Evolutionary conservation across 2,888 invertebrate species (phyloP).

Genomic region (Apamea anceps): DNA sequence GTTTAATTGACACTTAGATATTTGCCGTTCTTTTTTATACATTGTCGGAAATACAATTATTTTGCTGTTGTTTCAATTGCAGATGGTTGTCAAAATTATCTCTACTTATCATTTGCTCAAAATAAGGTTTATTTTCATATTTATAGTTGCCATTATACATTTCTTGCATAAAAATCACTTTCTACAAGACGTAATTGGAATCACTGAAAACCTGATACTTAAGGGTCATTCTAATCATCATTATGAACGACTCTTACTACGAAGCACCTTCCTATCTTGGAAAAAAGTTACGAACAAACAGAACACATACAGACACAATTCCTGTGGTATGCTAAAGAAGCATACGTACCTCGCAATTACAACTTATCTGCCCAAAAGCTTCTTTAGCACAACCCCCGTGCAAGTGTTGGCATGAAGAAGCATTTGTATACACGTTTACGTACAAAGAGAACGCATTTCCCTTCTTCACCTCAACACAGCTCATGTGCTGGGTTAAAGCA

Average conservation of each 20-base stretch:
- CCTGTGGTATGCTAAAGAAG: background rate
- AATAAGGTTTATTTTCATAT: background rate
- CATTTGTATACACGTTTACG: background rate
- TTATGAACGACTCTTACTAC: background rate
- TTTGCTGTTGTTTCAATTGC: background rate
- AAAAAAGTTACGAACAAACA: background rate
- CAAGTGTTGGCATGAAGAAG: background rate
- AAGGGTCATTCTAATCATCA: background rate
- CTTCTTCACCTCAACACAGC: background rate
- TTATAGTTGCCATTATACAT: background rate
- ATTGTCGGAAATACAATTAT: background rate
- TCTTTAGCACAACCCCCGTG: background rate
- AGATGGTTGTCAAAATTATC: background rate
- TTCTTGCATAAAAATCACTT: background rate
- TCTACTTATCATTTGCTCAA: background rate
- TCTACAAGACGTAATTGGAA: background rate
- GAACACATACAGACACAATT: background rate
- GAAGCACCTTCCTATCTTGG: background rate
- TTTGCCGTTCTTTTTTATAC: slow-evolving; percentile 9
- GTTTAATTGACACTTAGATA: slow-evolving; percentile 54
- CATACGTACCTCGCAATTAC: too few species aligned
- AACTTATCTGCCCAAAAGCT: too few species aligned
- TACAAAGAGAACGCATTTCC: background rate
- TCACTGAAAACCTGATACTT: background rate
- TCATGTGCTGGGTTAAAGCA: background rate